Base-by-base conservation (phyloP, 2,888 invertebrate genomes). In the Drosophila borealis region DNA sequence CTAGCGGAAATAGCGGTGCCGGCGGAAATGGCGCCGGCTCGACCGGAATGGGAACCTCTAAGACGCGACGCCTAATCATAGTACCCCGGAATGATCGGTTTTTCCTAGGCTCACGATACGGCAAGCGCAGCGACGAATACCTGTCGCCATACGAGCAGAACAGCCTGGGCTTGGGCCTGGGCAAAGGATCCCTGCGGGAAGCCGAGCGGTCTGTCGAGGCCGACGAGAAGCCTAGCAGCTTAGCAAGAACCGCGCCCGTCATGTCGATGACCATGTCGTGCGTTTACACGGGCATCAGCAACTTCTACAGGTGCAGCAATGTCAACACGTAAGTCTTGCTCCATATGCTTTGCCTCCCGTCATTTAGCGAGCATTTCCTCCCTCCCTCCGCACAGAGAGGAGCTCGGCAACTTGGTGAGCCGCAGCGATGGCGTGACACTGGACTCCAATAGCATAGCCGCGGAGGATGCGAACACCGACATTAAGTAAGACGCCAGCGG, bases 271-370 rank as follows among this genome's bases (percentile, higher is more conserved):
- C 78, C 39, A 88, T 92, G 89, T 85, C 93, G 11, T 94, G 94
- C 77, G 89, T 92, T 62, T 93, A 93, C 82, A 93, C 93, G 14
- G 94, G 94, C 62, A 88, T 93, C 46, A 92, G 92, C 62, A 93
- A 94, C 87, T 92, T 93, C 62, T 94, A 93, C 80, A 93, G 93
- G 76, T 94, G 94, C 90, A 92, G 88, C 84, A 92, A 92, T 77
- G 92, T 92, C 79, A 91, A 92, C 75, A 91, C 93, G 94, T 94
- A 91, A 92, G 91, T 89, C 53, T 10, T 2, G 17, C 0, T 21
- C 21, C 13, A 21, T 8, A 3, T 44, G 19, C 1, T 6, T 21
- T 21, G 9, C 19, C 11, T 4, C 0, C 36, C 4, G 17, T 17
- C 4, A 11, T 10, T 10, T 10, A 10, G 10, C 41, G 29, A 29